Percentiles rank a stretch among this genome's conserved stretches.
phyloP scores from a whole-genome alignment of 2,888 invertebrate genomes.

The Hydriomena furcata region DNA sequence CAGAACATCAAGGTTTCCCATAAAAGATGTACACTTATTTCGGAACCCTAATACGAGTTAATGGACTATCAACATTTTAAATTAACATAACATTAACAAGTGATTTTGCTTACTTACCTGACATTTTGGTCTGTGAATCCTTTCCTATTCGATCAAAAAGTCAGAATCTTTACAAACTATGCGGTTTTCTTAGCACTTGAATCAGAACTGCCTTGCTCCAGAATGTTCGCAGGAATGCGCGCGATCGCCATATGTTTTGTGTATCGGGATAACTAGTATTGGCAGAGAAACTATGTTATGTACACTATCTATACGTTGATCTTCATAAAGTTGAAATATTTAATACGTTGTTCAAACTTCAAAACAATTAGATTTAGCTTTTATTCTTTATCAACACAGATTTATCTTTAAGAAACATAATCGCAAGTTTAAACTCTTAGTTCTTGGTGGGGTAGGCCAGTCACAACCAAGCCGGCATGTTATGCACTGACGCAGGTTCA shows the following conservation, averaged over 20 bases:
- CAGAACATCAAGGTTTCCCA: slow-evolving; percentile 34
- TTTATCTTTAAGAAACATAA: no score
- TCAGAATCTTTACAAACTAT: slow-evolving; percentile 31
- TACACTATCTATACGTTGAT: slow-evolving; percentile 18
- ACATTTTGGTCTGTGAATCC: slow-evolving; percentile 21
- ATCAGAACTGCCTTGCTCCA: slow-evolving; percentile 64
- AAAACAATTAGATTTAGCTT: no score
- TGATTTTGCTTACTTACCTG: slow-evolving; percentile 32
- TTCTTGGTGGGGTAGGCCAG: slow-evolving; percentile 9
- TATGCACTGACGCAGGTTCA: slow-evolving; percentile 47
- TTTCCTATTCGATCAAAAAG: slow-evolving; percentile 3
- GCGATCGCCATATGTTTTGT: slow-evolving; percentile 72
- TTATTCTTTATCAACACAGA: no score
- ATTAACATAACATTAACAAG: slow-evolving; percentile 42
- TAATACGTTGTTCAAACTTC: neutral
- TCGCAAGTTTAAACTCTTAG: neutral
- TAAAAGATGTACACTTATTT: slow-evolving; percentile 32
- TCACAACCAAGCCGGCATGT: slow-evolving; percentile 16
- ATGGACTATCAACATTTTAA: slow-evolving; percentile 28
- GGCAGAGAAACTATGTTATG: slow-evolving; percentile 37
- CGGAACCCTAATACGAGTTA: slow-evolving; percentile 36
- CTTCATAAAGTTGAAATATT: slow-evolving; percentile 3
- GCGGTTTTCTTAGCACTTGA: slow-evolving; percentile 48
- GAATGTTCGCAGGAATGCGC: slow-evolving; percentile 63
- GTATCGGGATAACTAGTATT: slow-evolving; percentile 56